Percentiles rank a stretch among this genome's conserved stretches.
phyloP scores from a whole-genome alignment of 2,113 vertebrate genomes.

The Synodontis membranacea region DNA sequence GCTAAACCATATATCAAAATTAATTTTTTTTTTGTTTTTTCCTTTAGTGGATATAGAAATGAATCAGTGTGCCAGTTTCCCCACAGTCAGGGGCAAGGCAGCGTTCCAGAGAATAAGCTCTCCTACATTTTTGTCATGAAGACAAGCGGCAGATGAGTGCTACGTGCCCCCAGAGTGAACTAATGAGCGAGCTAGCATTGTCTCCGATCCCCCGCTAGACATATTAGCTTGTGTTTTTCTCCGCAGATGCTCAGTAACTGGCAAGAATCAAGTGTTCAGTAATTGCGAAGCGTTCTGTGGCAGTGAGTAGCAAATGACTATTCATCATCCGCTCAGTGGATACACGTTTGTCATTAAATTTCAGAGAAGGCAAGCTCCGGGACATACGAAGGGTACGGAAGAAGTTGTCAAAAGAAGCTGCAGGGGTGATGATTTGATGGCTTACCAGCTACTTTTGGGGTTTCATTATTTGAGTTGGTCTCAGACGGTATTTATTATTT shows the following conservation, averaged over 20 bases:
- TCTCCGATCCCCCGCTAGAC: neutral
- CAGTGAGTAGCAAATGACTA: conserved; percentile 11
- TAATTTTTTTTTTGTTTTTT: neutral
- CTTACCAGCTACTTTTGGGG: neutral
- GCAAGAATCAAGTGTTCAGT: neutral
- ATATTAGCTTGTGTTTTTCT: conserved; percentile 25
- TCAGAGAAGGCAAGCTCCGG: neutral
- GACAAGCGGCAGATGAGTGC: conserved; percentile 12
- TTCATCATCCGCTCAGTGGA: neutral
- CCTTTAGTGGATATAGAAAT: neutral
- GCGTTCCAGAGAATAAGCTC: conserved; percentile 14
- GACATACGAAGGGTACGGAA: neutral
- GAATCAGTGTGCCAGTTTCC: neutral
- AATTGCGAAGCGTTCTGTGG: conserved; percentile 3
- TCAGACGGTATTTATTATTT: neutral
- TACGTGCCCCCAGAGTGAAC: conserved; percentile 6
- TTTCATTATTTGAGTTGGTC: neutral
- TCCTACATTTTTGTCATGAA: neutral
- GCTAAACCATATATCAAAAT: neutral
- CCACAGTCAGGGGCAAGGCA: conserved; percentile 12
- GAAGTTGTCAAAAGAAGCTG: conserved; percentile 1
- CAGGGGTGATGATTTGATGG: neutral
- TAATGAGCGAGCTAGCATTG: conserved; percentile 39
- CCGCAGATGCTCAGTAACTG: conserved; percentile 27
- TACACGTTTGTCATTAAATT: conserved; percentile 9